Evolutionary conservation across 2,888 invertebrate species (phyloP), one percentile per base, ranked within the genome.

Genomic region (Antitype chi): DNA sequence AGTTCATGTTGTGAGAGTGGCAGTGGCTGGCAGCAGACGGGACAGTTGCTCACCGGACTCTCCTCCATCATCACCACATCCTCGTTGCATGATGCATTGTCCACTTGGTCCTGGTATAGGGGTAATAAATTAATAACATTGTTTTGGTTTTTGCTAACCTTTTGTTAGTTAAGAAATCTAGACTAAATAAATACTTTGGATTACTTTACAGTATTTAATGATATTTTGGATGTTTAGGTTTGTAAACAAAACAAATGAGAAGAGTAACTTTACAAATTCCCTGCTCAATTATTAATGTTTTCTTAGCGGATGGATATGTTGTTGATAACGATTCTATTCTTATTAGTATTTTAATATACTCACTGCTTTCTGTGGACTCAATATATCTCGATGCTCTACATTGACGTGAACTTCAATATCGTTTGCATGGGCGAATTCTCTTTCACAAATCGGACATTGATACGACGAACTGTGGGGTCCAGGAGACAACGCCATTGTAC

Each of bases 321-420:
- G n/a, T n/a, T 57, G 13, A 55, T 28, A 73, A 28, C 0, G 17
- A 28, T 43, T 15, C 2, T 11, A 47, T 15, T 49, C 47, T 7
- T 49, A 38, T 23, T n/a, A 53, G 1, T 47, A 15, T 52, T 32
- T 17, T 15, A 25, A 32, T 15, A 74, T 80, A 86, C 94, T 93
- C 80, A 96, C 96, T 68, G 93, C 88, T 90, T 96, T 95, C 87
- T 96, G 96, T 1, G 98, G 98, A 93, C 98, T 98, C 75, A 98
- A 95, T 87, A 98, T 98, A 95, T 98, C 98, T 90, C 97, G 97
- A 92, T 99, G 98, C 89, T 98, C 98, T 76, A 98, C 98, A 94
- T 98, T 98, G 1, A 99, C 98, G 91, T 99, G 99, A 70, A 98
- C 94, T 93, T 98, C 98, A 70, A 99, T 97, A 92, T 98, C 98